These are phyloP conservation scores for Enteromius argenteus DNA, from an alignment of 2,797 vertebrate species.

Conservation along the genomic window DNA sequence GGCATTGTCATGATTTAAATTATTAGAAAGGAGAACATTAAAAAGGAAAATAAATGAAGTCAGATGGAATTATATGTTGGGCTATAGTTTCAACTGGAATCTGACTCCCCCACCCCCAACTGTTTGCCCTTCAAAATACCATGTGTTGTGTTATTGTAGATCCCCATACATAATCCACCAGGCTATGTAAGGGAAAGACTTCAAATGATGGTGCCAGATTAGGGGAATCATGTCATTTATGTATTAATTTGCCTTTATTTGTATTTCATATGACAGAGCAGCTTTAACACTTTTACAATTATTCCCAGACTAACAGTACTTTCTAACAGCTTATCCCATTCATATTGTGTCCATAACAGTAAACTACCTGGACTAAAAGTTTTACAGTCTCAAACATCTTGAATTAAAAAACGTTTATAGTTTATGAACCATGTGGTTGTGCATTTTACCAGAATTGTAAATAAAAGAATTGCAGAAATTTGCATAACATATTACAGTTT, in stretches of 20 bases:
- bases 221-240: not conserved
- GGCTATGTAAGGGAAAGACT: not conserved
- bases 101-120: not conserved
- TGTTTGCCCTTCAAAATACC: constrained; percentile 53
- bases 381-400: constrained; percentile 71
- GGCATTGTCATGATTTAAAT: not conserved
- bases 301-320: constrained; percentile 9
- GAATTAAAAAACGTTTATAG: constrained; percentile 77
- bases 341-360: constrained; percentile 78
- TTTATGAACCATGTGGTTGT: constrained; percentile 54
- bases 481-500: not conserved
- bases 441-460: constrained; percentile 22
- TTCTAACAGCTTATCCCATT: constrained; percentile 51
- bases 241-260: constrained; percentile 20
- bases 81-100: not conserved
- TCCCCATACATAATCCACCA: constrained; percentile 54
- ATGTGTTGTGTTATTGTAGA: constrained; percentile 63
- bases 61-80: not conserved
- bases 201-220: not conserved
- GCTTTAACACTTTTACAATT: not conserved
- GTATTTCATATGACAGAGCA: not conserved
- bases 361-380: constrained; percentile 75
- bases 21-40: not conserved
- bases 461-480: not conserved
- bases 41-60: not conserved